Base-by-base conservation (phyloP, 2,113 vertebrate species). In the Phyllopteryx taeniolatus region DNA sequence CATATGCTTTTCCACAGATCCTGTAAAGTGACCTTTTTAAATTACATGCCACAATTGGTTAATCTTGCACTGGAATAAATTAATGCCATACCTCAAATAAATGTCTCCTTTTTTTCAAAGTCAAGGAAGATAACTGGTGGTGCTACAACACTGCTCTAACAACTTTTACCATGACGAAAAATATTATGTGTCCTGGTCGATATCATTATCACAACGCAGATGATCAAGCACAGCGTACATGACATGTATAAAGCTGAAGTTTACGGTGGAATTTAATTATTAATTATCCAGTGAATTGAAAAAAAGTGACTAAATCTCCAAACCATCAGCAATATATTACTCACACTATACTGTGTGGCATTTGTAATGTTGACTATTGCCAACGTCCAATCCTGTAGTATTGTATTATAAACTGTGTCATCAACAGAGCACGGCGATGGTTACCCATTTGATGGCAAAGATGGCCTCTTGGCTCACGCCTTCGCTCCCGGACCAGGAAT, bases 371-470 rank as follows among this genome's bases (percentile, higher is more conserved):
- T 22, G 15, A 19, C 17, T 14, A 51, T 35, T 9, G 22, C 14
- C 57, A 60, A 60, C 11, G 12, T 5, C 14, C 12, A 60, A 31
- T 39, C 60, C 0, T 10, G 17, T 14, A 3, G 15, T 42, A 10
- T 62, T 62, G 33, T 19, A 12, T 31, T 17, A 66, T 15, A 2
- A 27, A 27, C 43, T 47, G 64, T 31, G 42, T 88, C 72, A 33
- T 83, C 57, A 71, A 72, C 91, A 99, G 98, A 99, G 72, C 98
- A 99, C 0, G 98, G 98, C 6, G 98, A 99, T 51, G 97, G 97
- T 31, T 99, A 99, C 80, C 96, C 98, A 13, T 99, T 99, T 2
- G 98, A 99, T 73, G 98, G 98, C 60, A 99, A 99, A 76, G 98
- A 99, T 0, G 98, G 98, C 13, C 96, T 99, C 42, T 87, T 99